phyloP scores from a whole-genome alignment of 2,113 vertebrate species.

The Microcebus tavaratra region DNA sequence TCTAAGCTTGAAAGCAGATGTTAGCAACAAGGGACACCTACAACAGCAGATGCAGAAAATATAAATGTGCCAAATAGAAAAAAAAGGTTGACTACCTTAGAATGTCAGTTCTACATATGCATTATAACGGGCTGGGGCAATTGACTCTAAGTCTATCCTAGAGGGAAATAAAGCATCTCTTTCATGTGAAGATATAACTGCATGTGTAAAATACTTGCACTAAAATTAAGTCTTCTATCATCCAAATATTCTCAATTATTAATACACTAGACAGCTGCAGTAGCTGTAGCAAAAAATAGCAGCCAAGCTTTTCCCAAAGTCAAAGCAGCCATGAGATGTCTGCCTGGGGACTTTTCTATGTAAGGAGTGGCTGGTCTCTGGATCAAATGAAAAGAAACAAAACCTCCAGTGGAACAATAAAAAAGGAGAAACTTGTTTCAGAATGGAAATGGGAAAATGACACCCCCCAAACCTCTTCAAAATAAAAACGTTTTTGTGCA shows the following conservation, averaged over 20 bases:
- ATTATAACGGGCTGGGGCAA: background rate
- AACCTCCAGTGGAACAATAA: background rate
- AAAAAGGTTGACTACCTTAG: background rate
- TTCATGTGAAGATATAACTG: conserved; percentile 34
- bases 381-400: conserved; percentile 49
- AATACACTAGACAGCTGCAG: conserved; percentile 81
- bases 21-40: background rate
- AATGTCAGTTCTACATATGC: background rate
- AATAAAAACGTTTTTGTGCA: background rate
- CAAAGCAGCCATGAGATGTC: conserved; percentile 65
- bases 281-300: conserved; percentile 77
- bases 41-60: background rate
- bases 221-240: conserved; percentile 75
- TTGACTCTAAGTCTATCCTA: background rate
- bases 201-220: conserved; percentile 41
- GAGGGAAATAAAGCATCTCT: background rate
- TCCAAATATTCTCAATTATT: conserved; percentile 81
- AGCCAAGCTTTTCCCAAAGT: conserved; percentile 71
- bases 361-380: background rate
- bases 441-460: background rate
- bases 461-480: background rate
- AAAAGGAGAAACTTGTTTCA: background rate
- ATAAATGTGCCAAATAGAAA: background rate
- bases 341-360: conserved; percentile 53
- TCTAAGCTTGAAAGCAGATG: conserved; percentile 12